phyloP scores from a whole-genome alignment of 2,888 invertebrate species.

The Drosophila seclusa region DNA sequence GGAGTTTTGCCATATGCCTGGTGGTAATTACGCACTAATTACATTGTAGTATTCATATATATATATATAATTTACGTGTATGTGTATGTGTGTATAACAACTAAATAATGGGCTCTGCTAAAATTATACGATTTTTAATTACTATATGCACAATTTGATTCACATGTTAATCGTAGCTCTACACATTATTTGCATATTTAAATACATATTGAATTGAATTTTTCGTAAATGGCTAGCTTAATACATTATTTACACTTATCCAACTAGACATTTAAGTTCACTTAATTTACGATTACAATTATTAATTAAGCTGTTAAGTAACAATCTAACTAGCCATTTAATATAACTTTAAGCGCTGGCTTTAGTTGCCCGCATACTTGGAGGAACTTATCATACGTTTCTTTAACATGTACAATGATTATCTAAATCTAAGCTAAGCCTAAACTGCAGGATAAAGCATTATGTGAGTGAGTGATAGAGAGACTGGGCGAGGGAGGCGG shows the following conservation, averaged over 20 bases:
- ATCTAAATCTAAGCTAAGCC: constrained; percentile 53
- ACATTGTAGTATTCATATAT: constrained; percentile 19
- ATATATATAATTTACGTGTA: constrained; percentile 3
- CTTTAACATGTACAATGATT: constrained; percentile 69
- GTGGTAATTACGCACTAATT: constrained; percentile 53
- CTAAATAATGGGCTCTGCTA: constrained; percentile 53
- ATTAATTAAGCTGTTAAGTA: constrained; percentile 45
- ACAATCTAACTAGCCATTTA: constrained; percentile 55
- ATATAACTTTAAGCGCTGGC: constrained; percentile 53
- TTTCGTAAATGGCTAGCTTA: constrained; percentile 28
- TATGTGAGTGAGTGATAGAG: constrained; percentile 18
- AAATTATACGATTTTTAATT: constrained; percentile 57
- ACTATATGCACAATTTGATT: constrained; percentile 78
- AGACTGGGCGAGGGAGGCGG: not conserved
- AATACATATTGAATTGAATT: constrained; percentile 37
- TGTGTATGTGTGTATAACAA: constrained; percentile 47
- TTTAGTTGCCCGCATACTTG: constrained; percentile 60
- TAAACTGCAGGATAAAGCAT: constrained; percentile 33
- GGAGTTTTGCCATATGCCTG: constrained; percentile 69
- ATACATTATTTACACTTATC: constrained; percentile 52
- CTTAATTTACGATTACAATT: constrained; percentile 35
- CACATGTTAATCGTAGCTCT: constrained; percentile 53
- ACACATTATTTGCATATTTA: constrained; percentile 58
- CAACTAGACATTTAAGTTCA: constrained; percentile 12
- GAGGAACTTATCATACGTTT: constrained; percentile 77